phyloP scores from a whole-genome alignment of 1,140 invertebrate genomes.

The Heliconius eleuchia region DNA sequence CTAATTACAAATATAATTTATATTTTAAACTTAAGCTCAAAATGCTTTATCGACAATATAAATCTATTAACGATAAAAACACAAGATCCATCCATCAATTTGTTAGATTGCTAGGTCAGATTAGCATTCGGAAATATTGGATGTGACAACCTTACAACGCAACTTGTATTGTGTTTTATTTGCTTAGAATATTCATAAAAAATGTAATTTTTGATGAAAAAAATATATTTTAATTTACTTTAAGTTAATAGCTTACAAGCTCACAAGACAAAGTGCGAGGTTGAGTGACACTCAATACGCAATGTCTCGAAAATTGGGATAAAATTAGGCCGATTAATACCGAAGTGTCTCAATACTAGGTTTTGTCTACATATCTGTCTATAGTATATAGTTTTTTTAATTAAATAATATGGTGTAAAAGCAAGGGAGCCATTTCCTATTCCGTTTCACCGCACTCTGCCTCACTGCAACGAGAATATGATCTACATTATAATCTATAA shows the following conservation, averaged over 20 bases:
- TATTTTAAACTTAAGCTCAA: background rate
- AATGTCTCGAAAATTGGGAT: background rate
- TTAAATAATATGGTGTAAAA: too few species aligned
- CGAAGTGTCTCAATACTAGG: background rate
- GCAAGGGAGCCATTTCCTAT: too few species aligned
- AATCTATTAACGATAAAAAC: background rate
- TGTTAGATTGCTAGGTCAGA: background rate
- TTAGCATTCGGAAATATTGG: background rate
- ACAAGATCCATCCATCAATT: background rate
- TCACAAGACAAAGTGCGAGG: background rate
- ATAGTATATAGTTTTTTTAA: too few species aligned
- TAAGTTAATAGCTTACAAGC: too few species aligned
- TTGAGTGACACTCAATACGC: background rate
- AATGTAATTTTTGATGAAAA: too few species aligned
- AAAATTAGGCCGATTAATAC: background rate
- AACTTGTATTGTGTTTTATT: background rate
- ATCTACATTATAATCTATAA: too few species aligned
- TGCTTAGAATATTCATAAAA: background rate
- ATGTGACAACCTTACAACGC: background rate
- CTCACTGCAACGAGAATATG: too few species aligned
- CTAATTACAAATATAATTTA: background rate
- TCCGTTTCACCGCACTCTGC: too few species aligned
- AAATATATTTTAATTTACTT: too few species aligned
- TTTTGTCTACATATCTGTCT: too few species aligned
- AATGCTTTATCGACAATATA: background rate